Evolutionary conservation across 2,113 vertebrate genomes (phyloP), one percentile per base, ranked within the genome.

Genomic region (Myrmecophaga tridactyla): DNA sequence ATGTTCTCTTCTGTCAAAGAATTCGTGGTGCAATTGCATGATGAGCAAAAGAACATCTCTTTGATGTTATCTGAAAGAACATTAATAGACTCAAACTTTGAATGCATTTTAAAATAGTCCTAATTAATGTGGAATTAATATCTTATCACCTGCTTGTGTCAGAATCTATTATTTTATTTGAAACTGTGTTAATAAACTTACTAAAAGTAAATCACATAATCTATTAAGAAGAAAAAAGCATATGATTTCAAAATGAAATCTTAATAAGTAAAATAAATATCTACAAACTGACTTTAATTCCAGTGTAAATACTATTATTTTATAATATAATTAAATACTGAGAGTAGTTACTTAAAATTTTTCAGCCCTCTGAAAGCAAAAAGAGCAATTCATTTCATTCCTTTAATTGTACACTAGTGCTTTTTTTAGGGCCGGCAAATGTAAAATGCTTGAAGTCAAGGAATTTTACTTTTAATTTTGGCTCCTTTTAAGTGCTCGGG

Each of bases 211-310:
- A 78, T 80, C 34, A 65, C 69, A 9, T 75, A 41, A 20, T 63
- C 34, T 89, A 67, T 56, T 80, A 65, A 80, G 72, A 72, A 18
- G 11, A 31, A 80, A 92, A 85, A 60, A 21, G 67, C 31, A 11
- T 92, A 69, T 10, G 15, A 60, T 51, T 92, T 96, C 29, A 90
- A 95, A 92, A n/a, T 95, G 78, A 77, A 92, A 92, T 56, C 58
- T 77, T 20, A 48, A 75, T 69, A 76, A 77, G 51, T 78, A 41
- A 90, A 90, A 60, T 88, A 90, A 90, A 60, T 88, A 81, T 82
- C 21, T 82, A 20, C 14, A 81, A 83, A 15, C n/a, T 86, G 56
- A 80, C 69, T 87, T 93, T 63, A 78, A 94, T 88, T 69, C 14
- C 93, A 41, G 46, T 86, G 12, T 73, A 75, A 77, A 83, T 77